phyloP scores from a whole-genome alignment of 2,797 vertebrate species.

The Babyrousa celebensis region DNA sequence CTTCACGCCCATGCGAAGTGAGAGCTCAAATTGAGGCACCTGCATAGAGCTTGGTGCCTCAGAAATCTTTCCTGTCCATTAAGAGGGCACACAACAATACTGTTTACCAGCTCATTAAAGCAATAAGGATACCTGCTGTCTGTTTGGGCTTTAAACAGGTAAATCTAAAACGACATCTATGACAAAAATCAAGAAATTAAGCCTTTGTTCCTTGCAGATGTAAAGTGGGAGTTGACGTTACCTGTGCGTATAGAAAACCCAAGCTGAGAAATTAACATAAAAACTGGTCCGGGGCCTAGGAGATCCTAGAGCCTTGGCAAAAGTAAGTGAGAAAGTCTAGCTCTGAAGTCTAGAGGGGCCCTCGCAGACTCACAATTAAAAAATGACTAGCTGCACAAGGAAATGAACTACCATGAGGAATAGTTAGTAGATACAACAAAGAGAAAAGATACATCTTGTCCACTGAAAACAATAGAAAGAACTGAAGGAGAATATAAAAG shows the following conservation, averaged over 20 bases:
- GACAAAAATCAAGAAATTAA: constrained; percentile 37
- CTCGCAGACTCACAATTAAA: constrained; percentile 24
- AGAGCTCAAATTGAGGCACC: not conserved
- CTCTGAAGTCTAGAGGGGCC: not conserved
- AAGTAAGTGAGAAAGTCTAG: constrained; percentile 61
- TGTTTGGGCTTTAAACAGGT: constrained; percentile 3
- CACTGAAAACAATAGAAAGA: constrained; percentile 50
- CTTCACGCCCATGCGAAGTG: not conserved
- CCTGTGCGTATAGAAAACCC: constrained; percentile 37
- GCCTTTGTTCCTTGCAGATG: constrained; percentile 43
- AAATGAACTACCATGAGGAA: constrained; percentile 70
- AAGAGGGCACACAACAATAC: not conserved
- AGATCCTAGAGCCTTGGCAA: constrained; percentile 51
- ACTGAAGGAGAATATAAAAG: constrained; percentile 5
- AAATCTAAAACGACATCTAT: not conserved
- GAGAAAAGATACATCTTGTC: not conserved
- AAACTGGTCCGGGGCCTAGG: constrained; percentile 23
- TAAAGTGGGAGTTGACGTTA: constrained; percentile 34
- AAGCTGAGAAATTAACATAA: constrained; percentile 65
- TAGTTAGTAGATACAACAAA: constrained; percentile 43
- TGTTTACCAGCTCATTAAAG: constrained; percentile 23
- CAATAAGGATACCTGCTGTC: constrained; percentile 19
- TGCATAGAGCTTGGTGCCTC: not conserved
- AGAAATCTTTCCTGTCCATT: constrained; percentile 11
- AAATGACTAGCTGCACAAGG: constrained; percentile 33